Conservation (phyloP, 1,140 invertebrate species). For the Pentalonia nigronervosa region DNA sequence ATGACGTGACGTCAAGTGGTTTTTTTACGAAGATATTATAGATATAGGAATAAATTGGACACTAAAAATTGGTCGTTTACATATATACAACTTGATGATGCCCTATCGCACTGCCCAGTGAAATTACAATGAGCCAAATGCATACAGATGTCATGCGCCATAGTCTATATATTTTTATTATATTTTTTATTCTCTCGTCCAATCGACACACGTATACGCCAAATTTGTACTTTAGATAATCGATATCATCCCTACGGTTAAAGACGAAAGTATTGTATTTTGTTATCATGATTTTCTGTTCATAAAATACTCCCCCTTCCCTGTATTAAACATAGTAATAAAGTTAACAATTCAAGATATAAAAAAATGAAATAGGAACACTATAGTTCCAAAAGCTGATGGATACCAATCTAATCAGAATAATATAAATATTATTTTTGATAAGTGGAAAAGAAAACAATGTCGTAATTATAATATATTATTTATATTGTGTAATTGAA, state of each 20-base stretch:
- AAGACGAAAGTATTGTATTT: not conserved
- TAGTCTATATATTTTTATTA: not conserved
- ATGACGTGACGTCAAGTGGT: not conserved
- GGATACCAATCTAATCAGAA: not conserved
- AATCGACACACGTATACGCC: constrained; percentile 29
- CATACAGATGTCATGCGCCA: not conserved
- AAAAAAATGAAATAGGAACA: not conserved
- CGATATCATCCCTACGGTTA: not conserved
- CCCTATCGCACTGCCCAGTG: not conserved
- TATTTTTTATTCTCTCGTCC: not conserved
- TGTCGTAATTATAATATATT: not conserved
- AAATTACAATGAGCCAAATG: not conserved
- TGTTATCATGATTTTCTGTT: not conserved
- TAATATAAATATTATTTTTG: not conserved
- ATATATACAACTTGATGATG: not conserved
- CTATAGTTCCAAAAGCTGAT: not conserved
- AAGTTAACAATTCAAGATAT: not conserved
- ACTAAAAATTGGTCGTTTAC: too few species aligned
- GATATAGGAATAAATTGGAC: not conserved
- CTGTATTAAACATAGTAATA: not conserved
- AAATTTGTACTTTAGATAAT: constrained; percentile 7
- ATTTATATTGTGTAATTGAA: not conserved
- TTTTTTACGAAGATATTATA: not conserved
- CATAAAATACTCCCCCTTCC: not conserved
- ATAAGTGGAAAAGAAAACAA: not conserved